A percentile compares a stretch with the other conserved stretches of the same genome.
phyloP scores from a whole-genome alignment of 2,888 invertebrate species.

The Drosophila antonietae region DNA sequence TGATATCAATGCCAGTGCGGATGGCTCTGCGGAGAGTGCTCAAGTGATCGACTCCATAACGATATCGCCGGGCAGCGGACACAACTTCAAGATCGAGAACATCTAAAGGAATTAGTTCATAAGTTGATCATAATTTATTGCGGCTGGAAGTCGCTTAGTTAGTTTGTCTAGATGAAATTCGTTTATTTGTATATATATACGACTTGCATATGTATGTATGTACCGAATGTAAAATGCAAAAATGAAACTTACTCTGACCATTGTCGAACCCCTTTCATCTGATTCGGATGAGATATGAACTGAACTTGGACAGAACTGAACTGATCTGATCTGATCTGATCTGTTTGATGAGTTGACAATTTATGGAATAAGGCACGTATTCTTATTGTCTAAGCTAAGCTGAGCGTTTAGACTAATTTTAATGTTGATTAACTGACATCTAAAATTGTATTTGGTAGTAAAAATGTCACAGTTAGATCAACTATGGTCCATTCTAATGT shows the following conservation, averaged over 20 bases:
- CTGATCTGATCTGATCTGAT: not conserved
- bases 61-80: constrained; percentile 82
- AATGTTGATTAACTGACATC: not conserved
- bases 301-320: not conserved
- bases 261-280: constrained; percentile 16
- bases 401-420: not conserved
- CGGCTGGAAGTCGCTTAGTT: constrained; percentile 65
- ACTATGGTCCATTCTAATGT: too few relatives aligned
- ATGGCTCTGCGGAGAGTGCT: constrained; percentile 56
- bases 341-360: not conserved
- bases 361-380: not conserved
- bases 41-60: constrained; percentile 83
- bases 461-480: too few relatives aligned
- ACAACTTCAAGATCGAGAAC: constrained; percentile 84
- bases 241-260: constrained; percentile 41
- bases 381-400: not conserved
- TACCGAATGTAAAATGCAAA: constrained; percentile 56
- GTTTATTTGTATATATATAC: constrained; percentile 35
- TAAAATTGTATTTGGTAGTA: too few relatives aligned
- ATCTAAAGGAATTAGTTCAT: constrained; percentile 75
- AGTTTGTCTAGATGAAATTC: constrained; percentile 63
- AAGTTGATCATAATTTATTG: constrained; percentile 57
- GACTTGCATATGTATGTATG: constrained; percentile 37
- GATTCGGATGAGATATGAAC: not conserved
- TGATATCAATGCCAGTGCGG: constrained; percentile 57